Conservation (phyloP, 2,113 vertebrate genomes). For the Rhea americana region DNA sequence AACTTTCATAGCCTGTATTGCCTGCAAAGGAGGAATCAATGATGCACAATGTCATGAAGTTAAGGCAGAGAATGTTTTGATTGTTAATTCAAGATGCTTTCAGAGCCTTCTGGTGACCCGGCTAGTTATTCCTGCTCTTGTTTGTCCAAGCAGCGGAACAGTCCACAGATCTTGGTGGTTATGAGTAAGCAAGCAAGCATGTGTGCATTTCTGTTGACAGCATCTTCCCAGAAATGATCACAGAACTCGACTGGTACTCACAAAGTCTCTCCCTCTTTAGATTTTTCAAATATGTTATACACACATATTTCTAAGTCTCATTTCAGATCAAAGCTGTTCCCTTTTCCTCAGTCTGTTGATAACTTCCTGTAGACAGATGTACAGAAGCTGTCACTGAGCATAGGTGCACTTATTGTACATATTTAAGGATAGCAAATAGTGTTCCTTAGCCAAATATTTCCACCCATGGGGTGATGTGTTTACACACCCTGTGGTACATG, state of each 20-base stretch:
- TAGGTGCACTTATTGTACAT: not conserved
- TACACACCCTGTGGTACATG: slow-evolving; percentile 8
- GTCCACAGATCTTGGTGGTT: not conserved
- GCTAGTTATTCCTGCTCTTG: slow-evolving; percentile 18
- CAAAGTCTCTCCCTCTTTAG: not conserved
- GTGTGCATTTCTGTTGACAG: not conserved
- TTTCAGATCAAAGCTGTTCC: not conserved
- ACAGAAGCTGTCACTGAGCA: slow-evolving; percentile 19
- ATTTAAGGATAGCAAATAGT: not conserved
- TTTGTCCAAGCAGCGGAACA: slow-evolving; percentile 4
- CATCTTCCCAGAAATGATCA: slow-evolving; percentile 36
- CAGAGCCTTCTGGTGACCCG: slow-evolving; percentile 23
- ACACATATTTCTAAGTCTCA: not conserved
- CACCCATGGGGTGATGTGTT: slow-evolving; percentile 38
- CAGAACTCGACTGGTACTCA: not conserved
- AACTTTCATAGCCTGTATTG: not conserved
- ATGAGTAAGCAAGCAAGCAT: not conserved
- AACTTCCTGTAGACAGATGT: not conserved
- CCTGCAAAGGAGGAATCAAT: not conserved
- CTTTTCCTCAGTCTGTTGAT: slow-evolving; percentile 8
- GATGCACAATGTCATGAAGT: not conserved
- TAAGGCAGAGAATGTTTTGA: not conserved
- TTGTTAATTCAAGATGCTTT: slow-evolving; percentile 37
- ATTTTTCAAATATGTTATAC: not conserved
- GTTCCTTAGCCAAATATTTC: slow-evolving; percentile 27